Evolutionary conservation across 92 coral and sea anemone species (phyloP), one percentile per base, ranked within the genome.

Genomic region (Palythoa grandis): DNA sequence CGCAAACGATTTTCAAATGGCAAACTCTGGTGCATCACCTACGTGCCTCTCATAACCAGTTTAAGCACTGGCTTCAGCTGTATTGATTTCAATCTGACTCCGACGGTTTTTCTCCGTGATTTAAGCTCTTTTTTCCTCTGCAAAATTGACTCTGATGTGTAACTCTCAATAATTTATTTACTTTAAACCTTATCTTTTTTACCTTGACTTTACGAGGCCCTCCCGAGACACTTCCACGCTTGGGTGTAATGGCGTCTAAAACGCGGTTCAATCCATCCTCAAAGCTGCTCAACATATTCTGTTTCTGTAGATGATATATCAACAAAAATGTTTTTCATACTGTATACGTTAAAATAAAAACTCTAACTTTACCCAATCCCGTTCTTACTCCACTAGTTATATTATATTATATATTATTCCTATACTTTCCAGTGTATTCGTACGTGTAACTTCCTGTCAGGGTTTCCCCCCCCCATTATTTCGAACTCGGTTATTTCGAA

Each of bases 181-280:
- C 13, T 15, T 14, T 54, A 11, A 70, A 9, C 71, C 17, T 71
- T 40, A 54, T 16, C 23, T n/a, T 23, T 68, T 52, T 20, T 90
- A 97, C 99, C 95, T 97, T 97, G 35, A 97, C 99, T 88, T 95
- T 97, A 72, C 99, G 87, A 39, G 99, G 99, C 38, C 95, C 98
- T 12, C 84, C 85, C 23, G 94, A 87, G 53, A 92, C 82, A 24
- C 86, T 85, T 35, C 98, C 88, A 22, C 93, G 92, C 69, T 91
- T 87, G 15, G 99, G 99, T 52, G 99, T 97, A 52, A 97, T 93
- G 66, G 95, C 99, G 67, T 92, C 99, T 79, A 97, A 86, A 83
- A 97, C 93, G 23, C 92, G 91, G 88, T 93, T 92, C 37, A 97
- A 89, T 2, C 99, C 94, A 76, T 92, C 99, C 68, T 97, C 99